Evolutionary conservation across 2,888 invertebrate genomes (phyloP).

Genomic region (Agonopterix subpropinquella): DNA sequence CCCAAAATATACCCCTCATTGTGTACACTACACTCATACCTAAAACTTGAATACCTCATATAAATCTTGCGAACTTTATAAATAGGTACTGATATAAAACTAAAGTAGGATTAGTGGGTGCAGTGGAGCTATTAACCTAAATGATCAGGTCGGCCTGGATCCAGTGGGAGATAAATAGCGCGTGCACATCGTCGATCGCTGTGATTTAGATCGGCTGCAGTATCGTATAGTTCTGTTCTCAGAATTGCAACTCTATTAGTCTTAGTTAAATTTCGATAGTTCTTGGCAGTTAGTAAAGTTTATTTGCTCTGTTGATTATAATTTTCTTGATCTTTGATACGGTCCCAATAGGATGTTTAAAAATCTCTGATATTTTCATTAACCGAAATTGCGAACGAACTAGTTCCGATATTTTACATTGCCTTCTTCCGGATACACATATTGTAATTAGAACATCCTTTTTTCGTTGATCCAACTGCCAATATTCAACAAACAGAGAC

Average conservation of each 20-base stretch:
- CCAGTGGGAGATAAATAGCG: conserved; percentile 4
- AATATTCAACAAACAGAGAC: too few relatives aligned
- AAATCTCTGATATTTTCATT: too few relatives aligned
- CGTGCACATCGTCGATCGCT: background rate
- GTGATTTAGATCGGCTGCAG: background rate
- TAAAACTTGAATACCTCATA: conserved; percentile 25
- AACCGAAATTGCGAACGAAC: too few relatives aligned
- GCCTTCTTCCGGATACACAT: too few relatives aligned
- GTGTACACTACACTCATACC: conserved; percentile 69
- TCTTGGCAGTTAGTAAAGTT: too few relatives aligned
- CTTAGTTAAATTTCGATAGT: background rate
- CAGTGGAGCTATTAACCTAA: conserved; percentile 33
- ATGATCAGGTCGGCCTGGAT: conserved; percentile 24
- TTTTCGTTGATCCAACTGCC: too few relatives aligned
- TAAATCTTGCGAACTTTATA: conserved; percentile 57
- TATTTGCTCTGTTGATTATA: too few relatives aligned
- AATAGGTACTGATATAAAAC: conserved; percentile 36
- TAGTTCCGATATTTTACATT: too few relatives aligned
- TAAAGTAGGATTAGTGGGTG: conserved; percentile 18
- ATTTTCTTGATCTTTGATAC: too few relatives aligned
- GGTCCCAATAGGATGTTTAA: too few relatives aligned
- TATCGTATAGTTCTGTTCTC: background rate
- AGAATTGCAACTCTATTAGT: background rate
- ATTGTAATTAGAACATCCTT: too few relatives aligned
- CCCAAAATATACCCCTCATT: conserved; percentile 65